Evolutionary conservation across 2,797 vertebrate species (phyloP).

Genomic region (Austrolebias charrua): DNA sequence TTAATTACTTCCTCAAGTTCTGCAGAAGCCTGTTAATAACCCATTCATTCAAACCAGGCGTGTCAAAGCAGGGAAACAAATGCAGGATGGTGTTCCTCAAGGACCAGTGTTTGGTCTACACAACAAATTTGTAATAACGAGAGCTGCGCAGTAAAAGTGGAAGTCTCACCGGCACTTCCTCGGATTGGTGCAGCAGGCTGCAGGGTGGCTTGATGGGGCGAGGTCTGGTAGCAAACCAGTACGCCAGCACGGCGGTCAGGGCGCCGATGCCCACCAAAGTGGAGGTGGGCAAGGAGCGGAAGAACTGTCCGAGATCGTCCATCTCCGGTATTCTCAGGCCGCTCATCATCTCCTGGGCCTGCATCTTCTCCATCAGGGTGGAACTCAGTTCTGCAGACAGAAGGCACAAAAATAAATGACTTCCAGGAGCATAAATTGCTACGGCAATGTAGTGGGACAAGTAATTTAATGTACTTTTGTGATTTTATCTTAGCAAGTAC

Average conservation of each 20-base stretch:
- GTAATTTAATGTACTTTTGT: too few species aligned
- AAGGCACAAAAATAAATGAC: neutral
- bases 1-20: too few species aligned
- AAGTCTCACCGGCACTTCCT: slow-evolving; percentile 81
- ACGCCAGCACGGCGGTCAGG: slow-evolving; percentile 87
- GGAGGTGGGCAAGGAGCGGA: slow-evolving; percentile 87
- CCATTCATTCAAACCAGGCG: too few species aligned
- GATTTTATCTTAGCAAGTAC: too few species aligned
- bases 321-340: slow-evolving; percentile 88
- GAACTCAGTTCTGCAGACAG: slow-evolving; percentile 84
- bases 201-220: slow-evolving; percentile 89
- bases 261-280: slow-evolving; percentile 91
- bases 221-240: slow-evolving; percentile 93
- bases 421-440: neutral
- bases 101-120: too few species aligned
- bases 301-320: slow-evolving; percentile 88
- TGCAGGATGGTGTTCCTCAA: too few species aligned
- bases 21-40: too few species aligned
- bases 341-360: slow-evolving; percentile 89
- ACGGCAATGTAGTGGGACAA: neutral
- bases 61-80: too few species aligned
- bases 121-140: too few species aligned
- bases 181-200: slow-evolving; percentile 88
- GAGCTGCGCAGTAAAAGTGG: neutral
- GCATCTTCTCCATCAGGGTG: slow-evolving; percentile 94